Evolutionary conservation across 2,888 invertebrate genomes (phyloP), one percentile per base, ranked within the genome.

Genomic region (Linyphia triangularis): DNA sequence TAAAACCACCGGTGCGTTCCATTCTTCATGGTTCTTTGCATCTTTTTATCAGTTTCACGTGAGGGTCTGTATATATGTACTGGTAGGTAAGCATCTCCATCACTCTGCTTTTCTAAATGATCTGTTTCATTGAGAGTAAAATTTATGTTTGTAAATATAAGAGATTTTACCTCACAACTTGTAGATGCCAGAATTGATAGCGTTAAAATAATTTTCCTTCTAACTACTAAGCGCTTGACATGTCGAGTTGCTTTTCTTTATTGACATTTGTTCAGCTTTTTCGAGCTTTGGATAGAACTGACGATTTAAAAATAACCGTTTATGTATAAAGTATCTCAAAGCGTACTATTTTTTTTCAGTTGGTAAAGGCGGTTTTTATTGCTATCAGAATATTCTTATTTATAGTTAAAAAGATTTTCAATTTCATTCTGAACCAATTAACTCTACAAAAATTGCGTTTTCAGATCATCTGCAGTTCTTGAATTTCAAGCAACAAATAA

Each of bases 71-170:
- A 26, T 22, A 22, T 63, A 19, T 9, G 57, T 16, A 33, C 59
- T 59, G 73, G 57, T 57, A 22, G 19, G 30, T 33, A 30, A 26
- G 19, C 33, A 61, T 63, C 40, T 40, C 40, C 63, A 61, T 63
- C 73, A 37, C 77, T 63, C 77, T 22, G 37, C 61, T 77, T 77
- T 77, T 77, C 77, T 77, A 77, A 77, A 77, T 77, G 77, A 73
- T 73, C 73, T 73, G 73, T 73, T 73, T 70, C 51, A 73, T 19
- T 57, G 51, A 26, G 30, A 73, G 59, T 59, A 59, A 22, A 70
- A 43, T 70, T 70, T 28, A 22, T 70, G 70, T 70, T 22, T 43
- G 26, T 43, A 70, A 40, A 40, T 70, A 51, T 51, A 16, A n/a
- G 13, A 51, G 51, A 51, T n/a, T 13, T 9, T 5, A n/a, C 5